These are phyloP conservation scores for Eurypyga helias DNA, from an alignment of 2,113 vertebrate species.

Conservation along the genomic window DNA sequence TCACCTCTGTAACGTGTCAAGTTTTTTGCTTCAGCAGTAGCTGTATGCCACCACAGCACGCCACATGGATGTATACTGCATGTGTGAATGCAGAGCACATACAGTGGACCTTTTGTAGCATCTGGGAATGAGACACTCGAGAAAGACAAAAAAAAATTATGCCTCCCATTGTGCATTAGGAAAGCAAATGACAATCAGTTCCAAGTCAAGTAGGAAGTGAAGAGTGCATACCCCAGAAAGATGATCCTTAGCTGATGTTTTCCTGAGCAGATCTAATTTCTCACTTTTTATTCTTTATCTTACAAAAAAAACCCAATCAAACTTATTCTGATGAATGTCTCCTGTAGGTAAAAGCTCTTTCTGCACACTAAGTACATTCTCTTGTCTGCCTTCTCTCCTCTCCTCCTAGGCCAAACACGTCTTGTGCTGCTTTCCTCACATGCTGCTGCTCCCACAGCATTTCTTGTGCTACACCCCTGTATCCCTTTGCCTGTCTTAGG, in stretches of 20 bases:
- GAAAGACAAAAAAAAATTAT: not conserved
- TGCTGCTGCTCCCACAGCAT: not conserved
- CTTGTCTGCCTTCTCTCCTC: not conserved
- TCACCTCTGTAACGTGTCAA: not conserved
- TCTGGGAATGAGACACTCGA: not conserved
- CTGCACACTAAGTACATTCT: not conserved
- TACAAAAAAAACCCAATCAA: not conserved
- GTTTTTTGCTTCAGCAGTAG: not conserved
- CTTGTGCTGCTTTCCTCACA: rapidly evolving
- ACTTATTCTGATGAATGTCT: not conserved
- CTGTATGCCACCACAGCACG: not conserved
- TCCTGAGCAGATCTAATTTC: not conserved
- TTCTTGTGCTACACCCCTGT: not conserved
- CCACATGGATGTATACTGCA: not conserved
- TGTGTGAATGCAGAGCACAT: not conserved
- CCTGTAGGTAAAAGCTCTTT: not conserved
- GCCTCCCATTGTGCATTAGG: not conserved
- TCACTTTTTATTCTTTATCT: not conserved
- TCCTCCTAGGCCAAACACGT: not conserved
- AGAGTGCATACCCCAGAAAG: not conserved
- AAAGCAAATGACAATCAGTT: not conserved
- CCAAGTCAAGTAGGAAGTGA: not conserved
- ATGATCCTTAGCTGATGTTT: not conserved
- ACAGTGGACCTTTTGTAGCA: not conserved
- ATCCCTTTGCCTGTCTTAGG: not conserved